These are phyloP conservation scores for Pseudomyrmex gracilis DNA, from an alignment of 1,140 invertebrate species.

Conservation along the genomic window DNA sequence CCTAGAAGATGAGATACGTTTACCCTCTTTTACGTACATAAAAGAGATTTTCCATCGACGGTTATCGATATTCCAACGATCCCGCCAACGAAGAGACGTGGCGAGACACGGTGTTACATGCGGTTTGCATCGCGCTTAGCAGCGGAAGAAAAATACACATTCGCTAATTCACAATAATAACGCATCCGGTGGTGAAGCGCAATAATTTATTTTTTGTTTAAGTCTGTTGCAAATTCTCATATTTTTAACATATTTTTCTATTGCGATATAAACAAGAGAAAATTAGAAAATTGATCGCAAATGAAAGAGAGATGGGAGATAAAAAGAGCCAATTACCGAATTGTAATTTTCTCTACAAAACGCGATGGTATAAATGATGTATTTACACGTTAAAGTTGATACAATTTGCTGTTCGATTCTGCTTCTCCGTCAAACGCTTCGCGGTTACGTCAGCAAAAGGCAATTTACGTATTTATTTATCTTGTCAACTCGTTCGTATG, in stretches of 20 bases:
- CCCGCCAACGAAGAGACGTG: neutral
- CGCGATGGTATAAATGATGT: slow-evolving; percentile 32
- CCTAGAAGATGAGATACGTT: slow-evolving; percentile 18
- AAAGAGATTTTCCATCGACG: neutral
- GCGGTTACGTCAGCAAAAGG: slow-evolving; percentile 1
- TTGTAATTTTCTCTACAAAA: slow-evolving; percentile 24
- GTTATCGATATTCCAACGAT: neutral
- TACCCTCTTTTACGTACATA: neutral
- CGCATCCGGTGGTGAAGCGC: neutral
- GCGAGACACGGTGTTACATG: neutral
- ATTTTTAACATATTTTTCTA: no score
- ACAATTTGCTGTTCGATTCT: slow-evolving; percentile 24
- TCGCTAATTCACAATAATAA: neutral
- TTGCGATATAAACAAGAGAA: neutral
- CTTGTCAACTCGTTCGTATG: slow-evolving; percentile 13
- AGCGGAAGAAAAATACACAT: neutral
- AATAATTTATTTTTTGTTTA: neutral
- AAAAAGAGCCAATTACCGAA: neutral
- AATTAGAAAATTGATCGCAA: neutral
- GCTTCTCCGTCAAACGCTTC: neutral
- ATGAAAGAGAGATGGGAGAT: neutral
- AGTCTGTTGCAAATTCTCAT: neutral
- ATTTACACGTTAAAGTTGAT: slow-evolving; percentile 39
- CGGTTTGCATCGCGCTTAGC: neutral
- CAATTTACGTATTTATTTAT: slow-evolving; percentile 46